phyloP scores from a whole-genome alignment of 2,797 vertebrate species.

The Onychomys leucogaster region DNA sequence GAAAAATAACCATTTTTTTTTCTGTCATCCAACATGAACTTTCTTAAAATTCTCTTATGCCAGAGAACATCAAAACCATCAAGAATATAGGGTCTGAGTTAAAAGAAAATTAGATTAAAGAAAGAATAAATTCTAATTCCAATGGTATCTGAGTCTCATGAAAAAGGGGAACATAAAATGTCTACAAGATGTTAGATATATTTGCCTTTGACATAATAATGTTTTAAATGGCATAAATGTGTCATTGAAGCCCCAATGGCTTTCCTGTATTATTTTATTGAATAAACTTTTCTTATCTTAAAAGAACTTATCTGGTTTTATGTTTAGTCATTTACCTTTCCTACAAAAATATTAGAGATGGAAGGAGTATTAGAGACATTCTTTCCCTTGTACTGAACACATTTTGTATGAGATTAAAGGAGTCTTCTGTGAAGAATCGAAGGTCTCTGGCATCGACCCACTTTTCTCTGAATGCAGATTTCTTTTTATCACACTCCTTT shows the following conservation, averaged over 20 bases:
- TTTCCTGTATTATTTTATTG: conserved; percentile 9
- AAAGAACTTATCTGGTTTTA: conserved; percentile 12
- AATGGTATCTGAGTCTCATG: background rate
- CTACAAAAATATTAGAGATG: background rate
- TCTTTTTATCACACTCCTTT: background rate
- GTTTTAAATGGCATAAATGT: background rate
- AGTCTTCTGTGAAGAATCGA: background rate
- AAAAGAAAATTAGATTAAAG: conserved; percentile 58
- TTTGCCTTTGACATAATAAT: conserved; percentile 13
- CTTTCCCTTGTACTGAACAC: background rate
- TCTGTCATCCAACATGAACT: background rate
- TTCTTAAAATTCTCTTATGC: conserved; percentile 41
- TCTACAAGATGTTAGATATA: background rate
- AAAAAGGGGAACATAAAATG: conserved; percentile 35
- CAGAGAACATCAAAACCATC: conserved; percentile 3
- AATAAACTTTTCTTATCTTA: background rate
- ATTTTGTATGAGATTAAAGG: conserved; percentile 1
- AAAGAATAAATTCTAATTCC: conserved; percentile 13
- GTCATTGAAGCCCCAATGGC: background rate
- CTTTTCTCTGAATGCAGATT: background rate
- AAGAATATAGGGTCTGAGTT: background rate
- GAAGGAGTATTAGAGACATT: background rate
- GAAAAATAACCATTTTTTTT: background rate
- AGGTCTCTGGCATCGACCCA: background rate
- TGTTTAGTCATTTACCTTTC: conserved; percentile 39